Percentiles rank a stretch among this genome's conserved stretches.
These are phyloP conservation scores for Tinea trinotella DNA, from an alignment of 2,888 invertebrate genomes.

Conservation along the genomic window DNA sequence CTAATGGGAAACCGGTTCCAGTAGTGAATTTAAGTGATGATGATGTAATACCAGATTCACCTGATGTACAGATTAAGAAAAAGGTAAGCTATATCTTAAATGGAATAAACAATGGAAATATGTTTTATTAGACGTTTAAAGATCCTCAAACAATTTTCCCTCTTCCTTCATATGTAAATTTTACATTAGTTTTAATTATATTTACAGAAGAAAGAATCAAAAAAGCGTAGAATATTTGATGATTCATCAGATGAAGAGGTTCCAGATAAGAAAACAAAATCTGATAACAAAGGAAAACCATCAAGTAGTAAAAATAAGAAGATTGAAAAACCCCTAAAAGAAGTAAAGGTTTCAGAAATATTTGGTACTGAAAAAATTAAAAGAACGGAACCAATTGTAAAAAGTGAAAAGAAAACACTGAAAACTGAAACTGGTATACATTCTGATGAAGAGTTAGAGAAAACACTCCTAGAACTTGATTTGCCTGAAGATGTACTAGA, in stretches of 20 bases:
- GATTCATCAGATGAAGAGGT: constrained; percentile 56
- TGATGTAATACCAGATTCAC: constrained; percentile 72
- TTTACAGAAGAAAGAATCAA: constrained; percentile 37
- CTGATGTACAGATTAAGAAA: constrained; percentile 62
- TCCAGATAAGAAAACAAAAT: constrained; percentile 32
- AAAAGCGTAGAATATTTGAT: constrained; percentile 36
- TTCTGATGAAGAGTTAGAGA: constrained; percentile 79
- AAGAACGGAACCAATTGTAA: constrained; percentile 62
- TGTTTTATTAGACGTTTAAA: no score
- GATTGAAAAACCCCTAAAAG: constrained; percentile 37
- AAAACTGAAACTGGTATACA: constrained; percentile 70
- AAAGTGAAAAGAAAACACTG: constrained; percentile 44
- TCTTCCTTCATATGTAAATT: no score
- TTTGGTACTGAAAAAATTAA: constrained; percentile 76
- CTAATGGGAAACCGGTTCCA: constrained; percentile 29
- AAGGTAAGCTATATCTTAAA: no score
- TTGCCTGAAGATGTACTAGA: constrained; percentile 38
- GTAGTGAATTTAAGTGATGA: constrained; percentile 62
- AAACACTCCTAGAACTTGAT: constrained; percentile 77
- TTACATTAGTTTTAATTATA: neutral
- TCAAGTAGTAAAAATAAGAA: constrained; percentile 31
- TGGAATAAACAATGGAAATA: no score
- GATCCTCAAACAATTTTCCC: no score
- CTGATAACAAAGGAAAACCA: constrained; percentile 28
- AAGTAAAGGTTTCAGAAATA: constrained; percentile 65